Percentiles rank a stretch among this genome's conserved stretches.
These are phyloP conservation scores for Agraylea sexmaculata DNA, from an alignment of 1,140 invertebrate genomes.

Conservation along the genomic window DNA sequence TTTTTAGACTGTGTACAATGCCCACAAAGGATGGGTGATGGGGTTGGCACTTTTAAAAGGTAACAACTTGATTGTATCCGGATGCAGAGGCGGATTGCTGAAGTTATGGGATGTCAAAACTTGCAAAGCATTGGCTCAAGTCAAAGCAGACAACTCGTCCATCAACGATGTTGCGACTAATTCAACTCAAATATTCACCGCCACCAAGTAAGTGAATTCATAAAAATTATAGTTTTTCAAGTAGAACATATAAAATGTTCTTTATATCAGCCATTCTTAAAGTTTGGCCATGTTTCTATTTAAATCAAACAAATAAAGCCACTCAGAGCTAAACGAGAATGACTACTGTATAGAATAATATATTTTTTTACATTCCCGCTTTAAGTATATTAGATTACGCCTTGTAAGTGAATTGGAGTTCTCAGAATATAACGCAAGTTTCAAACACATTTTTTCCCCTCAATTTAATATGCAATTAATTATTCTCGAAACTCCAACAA, in stretches of 20 bases:
- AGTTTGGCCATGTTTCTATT: not conserved
- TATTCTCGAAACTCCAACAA: no score
- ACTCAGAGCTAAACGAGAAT: not conserved
- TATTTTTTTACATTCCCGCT: not conserved
- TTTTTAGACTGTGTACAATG: constrained; percentile 65
- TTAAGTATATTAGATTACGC: not conserved
- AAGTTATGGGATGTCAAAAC: constrained; percentile 38
- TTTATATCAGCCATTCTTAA: not conserved
- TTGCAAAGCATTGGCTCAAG: constrained; percentile 54
- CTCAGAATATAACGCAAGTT: no score
- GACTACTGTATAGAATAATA: not conserved
- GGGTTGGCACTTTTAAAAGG: constrained; percentile 57
- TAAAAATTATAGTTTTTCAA: constrained; percentile 5
- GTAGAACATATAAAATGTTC: not conserved
- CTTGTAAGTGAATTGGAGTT: no score
- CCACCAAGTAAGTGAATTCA: constrained; percentile 49
- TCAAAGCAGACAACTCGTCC: constrained; percentile 60
- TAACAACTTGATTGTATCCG: constrained; percentile 53
- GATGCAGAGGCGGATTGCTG: constrained; percentile 64
- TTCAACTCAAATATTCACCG: constrained; percentile 63
- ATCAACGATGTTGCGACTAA: constrained; percentile 68
- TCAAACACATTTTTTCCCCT: no score
- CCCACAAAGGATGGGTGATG: constrained; percentile 83
- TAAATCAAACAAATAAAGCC: not conserved
- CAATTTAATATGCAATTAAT: no score